Evolutionary conservation across 2,113 vertebrate species (phyloP), one percentile per base, ranked within the genome.

Genomic region (Neofelis nebulosa): DNA sequence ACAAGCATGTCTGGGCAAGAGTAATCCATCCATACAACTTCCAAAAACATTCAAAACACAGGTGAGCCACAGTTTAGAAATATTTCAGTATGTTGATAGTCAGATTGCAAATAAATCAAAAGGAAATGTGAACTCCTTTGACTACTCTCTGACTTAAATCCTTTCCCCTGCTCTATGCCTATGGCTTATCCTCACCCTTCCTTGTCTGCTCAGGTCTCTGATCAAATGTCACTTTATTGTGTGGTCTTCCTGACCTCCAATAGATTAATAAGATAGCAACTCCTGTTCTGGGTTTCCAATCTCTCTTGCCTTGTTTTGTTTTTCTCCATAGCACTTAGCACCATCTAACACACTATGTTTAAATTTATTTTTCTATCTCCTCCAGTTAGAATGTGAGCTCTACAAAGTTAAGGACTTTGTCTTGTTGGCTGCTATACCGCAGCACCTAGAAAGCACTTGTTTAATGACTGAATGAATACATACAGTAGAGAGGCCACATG

Each of bases 101-200:
- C 90, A 81, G 1, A 23, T 33, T 85, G 79, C 86, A 97, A 92
- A 93, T 66, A 92, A 80, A 82, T 92, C 31, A 5, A 76, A 87
- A 84, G 41, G 14, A 96, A 88, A 80, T 91, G 48, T 91, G 69
- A 91, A 80, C 80, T 84, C 23, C 45, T 91, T 95, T 88, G 95
- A 33, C n/a, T 73, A 86, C 41, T n/a, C 57, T 94, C 41, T 92
- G 73, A 52, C 25, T 80, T 88, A 50, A 52, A 73, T 78, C 48
- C 63, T 89, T 95, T 18, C 7, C 25, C 73, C 50, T 76, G 78
- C 36, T 94, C 66, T 84, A 25, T 25, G 31, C 36, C 61, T 55
- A 7, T 61, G 38, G 38, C 23, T 96, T 82, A 71, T 93, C 61
- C 29, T 4, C 57, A 81, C 15, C 57, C 36, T 91, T 93, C 21